Evolutionary conservation across 2,797 vertebrate species (phyloP).

Genomic region (Thaleichthys pacificus): DNA sequence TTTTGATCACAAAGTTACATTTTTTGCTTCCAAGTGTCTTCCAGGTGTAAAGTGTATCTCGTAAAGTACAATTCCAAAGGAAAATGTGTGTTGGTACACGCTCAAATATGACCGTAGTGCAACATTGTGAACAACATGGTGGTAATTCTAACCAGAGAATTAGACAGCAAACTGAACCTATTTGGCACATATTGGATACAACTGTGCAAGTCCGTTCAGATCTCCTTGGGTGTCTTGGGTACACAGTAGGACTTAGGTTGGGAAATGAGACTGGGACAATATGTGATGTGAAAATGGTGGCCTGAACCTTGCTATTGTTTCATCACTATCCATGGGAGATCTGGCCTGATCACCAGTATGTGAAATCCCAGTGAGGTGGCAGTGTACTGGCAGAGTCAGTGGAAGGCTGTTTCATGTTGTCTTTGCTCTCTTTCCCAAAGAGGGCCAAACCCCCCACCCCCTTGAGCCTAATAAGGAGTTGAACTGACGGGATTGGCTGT

Average conservation of each 20-base stretch:
- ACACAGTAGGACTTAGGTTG: background rate
- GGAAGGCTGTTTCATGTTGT: constrained; percentile 45
- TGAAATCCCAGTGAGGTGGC: background rate
- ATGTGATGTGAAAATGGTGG: background rate
- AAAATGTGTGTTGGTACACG: no score
- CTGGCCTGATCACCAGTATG: constrained; percentile 26
- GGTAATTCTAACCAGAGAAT: background rate
- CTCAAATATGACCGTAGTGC: background rate
- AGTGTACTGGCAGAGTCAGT: constrained; percentile 44
- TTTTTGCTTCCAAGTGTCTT: no score
- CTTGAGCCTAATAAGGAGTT: constrained; percentile 64
- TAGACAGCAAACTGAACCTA: background rate
- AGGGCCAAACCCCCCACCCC: constrained; percentile 25
- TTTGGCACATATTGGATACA: background rate
- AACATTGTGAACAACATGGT: no score
- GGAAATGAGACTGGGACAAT: no score
- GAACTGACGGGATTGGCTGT: constrained; percentile 64
- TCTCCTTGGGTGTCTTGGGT: background rate
- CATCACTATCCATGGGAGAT: constrained; percentile 43
- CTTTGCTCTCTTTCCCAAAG: constrained; percentile 38
- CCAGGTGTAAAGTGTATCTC: no score
- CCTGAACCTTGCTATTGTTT: no score
- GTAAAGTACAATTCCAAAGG: no score
- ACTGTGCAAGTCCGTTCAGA: background rate
- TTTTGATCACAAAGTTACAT: no score